phyloP scores from a whole-genome alignment of 2,113 vertebrate genomes.

The Ochotona curzoniae region DNA sequence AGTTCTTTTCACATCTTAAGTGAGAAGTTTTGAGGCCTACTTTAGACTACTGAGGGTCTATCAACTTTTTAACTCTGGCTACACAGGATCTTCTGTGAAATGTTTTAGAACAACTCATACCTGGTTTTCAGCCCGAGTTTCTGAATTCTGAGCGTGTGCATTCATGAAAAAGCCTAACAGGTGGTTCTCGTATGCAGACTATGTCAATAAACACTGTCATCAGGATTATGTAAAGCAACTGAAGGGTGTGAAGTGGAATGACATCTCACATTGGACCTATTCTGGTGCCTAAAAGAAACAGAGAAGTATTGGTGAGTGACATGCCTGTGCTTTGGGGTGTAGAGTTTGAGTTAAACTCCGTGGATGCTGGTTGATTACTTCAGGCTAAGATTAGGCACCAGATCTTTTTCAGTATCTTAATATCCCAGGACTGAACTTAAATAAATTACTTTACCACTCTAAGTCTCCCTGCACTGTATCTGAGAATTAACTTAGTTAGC shows the following conservation, averaged over 20 bases:
- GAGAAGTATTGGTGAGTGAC: neutral
- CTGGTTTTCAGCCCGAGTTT: neutral
- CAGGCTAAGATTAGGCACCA: neutral
- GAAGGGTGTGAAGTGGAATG: neutral
- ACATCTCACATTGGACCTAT: neutral
- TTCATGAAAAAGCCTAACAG: neutral
- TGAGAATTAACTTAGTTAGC: neutral
- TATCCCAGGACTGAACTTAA: neutral
- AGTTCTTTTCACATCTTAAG: slow-evolving; percentile 30
- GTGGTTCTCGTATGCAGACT: neutral
- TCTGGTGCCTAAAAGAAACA: neutral
- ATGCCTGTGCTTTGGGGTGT: neutral
- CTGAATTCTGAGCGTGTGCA: neutral
- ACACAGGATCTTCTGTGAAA: neutral
- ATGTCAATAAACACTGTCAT: neutral
- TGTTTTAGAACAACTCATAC: neutral
- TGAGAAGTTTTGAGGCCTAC: neutral
- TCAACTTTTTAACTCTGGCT: neutral
- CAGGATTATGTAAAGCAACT: neutral
- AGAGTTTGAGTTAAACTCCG: neutral
- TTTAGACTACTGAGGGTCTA: neutral
- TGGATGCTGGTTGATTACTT: neutral
- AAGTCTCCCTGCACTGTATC: neutral
- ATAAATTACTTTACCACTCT: neutral
- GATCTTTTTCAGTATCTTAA: neutral